Evolutionary conservation across 2,113 vertebrate genomes (phyloP).

Genomic region (Cygnus buccinator): DNA sequence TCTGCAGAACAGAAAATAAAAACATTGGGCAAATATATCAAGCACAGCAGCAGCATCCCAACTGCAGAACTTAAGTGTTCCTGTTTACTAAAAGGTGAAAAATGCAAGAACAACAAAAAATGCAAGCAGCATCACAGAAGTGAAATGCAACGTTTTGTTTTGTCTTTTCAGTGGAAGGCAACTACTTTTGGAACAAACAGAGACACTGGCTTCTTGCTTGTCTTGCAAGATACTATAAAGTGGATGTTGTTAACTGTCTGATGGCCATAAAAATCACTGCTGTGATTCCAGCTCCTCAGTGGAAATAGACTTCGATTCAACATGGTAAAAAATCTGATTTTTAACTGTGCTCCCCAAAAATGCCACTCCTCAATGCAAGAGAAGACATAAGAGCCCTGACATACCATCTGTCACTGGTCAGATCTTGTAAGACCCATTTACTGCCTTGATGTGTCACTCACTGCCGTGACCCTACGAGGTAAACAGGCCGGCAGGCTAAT

Average conservation of each 20-base stretch:
- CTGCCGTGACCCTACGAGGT: not conserved
- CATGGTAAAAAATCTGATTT: not conserved
- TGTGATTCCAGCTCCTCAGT: not conserved
- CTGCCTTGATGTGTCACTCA: not conserved
- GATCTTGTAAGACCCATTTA: not conserved
- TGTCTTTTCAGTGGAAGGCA: not conserved
- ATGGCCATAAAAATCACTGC: not conserved
- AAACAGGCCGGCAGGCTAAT: not conserved
- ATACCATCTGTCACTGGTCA: not conserved
- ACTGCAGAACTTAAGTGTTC: not conserved
- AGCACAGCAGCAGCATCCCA: not conserved
- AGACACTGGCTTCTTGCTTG: not conserved
- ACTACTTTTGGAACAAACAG: not conserved
- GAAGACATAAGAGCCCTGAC: not conserved
- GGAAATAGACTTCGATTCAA: not conserved
- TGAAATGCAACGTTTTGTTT: not conserved
- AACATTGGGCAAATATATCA: not conserved
- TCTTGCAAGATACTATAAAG: not conserved
- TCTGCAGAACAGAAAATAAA: conserved; percentile 60
- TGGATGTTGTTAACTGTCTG: not conserved
- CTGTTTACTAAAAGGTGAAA: not conserved
- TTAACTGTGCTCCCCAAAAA: not conserved
- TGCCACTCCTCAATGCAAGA: not conserved
- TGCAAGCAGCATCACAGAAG: not conserved
- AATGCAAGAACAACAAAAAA: not conserved